Conservation (phyloP, 2,113 vertebrate genomes). For the Rafetus swinhoei region DNA sequence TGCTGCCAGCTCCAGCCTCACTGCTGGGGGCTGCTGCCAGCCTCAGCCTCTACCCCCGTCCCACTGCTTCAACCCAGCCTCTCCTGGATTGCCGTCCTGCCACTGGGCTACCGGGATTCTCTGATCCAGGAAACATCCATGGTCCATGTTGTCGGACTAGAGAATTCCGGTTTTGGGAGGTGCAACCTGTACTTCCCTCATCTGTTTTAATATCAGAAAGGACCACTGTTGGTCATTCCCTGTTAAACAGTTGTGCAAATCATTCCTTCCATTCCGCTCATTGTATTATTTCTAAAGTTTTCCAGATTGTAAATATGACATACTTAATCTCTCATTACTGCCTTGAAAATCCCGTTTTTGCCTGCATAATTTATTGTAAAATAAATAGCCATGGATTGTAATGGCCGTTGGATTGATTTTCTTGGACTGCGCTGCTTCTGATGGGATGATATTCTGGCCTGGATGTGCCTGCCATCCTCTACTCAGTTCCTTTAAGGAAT, state of each 20-base stretch:
- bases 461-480: background rate
- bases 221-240: background rate
- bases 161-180: too few relatives aligned
- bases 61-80: too few relatives aligned
- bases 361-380: background rate
- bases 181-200: background rate
- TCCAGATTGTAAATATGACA: background rate
- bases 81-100: too few relatives aligned
- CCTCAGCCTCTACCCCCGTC: too few relatives aligned
- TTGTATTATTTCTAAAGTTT: background rate
- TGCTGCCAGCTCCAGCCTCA: too few relatives aligned
- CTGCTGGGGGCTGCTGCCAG: too few relatives aligned
- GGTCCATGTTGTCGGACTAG: too few relatives aligned
- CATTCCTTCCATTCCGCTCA: background rate
- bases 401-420: background rate
- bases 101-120: too few relatives aligned
- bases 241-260: background rate
- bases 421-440: background rate
- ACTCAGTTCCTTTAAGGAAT: background rate
- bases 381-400: background rate
- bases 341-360: background rate
- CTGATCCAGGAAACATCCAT: too few relatives aligned
- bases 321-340: background rate
- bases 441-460: constrained; percentile 30
- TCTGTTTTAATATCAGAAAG: background rate